Evolutionary conservation across 23 tunicate genomes (phyloP), one percentile per base, ranked within the genome.

Genomic region (Diplosoma virens): DNA sequence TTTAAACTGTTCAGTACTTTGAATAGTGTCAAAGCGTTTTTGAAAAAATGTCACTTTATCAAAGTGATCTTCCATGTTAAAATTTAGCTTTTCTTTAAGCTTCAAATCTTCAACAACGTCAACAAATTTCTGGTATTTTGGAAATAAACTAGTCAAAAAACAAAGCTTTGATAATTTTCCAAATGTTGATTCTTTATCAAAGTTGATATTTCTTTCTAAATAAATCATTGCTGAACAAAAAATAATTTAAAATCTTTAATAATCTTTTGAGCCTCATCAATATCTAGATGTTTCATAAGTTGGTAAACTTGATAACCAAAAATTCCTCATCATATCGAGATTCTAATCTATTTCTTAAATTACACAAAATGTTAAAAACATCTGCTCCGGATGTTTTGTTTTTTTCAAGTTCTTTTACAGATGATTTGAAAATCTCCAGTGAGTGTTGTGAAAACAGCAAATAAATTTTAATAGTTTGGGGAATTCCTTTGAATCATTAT

Each of bases 141-240:
- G 63, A 20, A 55, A 20, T 11, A 25, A 20, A 55, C 24, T 25
- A 20, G 6, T 25, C 20, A 55, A 20, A 55, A 55, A 20, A 55
- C 63, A 14, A 14, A 55, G 24, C 4, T 55, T 55, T 55, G 63
- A 55, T 55, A 55, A 55, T 55, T 55, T 55, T 16, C 63, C 63
- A 20, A 55, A 55, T 55, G 24, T 20, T 55, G 63, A 55, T 14
- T 55, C 20, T 55, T 55, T 25, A 55, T 55, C 63, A 55, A 55
- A 55, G 63, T 55, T 25, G 4, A 55, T 55, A 14, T 20, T 55
- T 11, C 20, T 55, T 55, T 55, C 63, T 25, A 55, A 55, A 55
- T 55, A 55, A 4, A 25, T 55, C 4, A 55, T 55, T 16, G 24
- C 63, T 14, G 63, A 55, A 20, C 5, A 20, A 55, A 25, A 55